These are phyloP conservation scores for Ptychoptera albimana DNA, from an alignment of 2,888 invertebrate genomes.

Conservation along the genomic window DNA sequence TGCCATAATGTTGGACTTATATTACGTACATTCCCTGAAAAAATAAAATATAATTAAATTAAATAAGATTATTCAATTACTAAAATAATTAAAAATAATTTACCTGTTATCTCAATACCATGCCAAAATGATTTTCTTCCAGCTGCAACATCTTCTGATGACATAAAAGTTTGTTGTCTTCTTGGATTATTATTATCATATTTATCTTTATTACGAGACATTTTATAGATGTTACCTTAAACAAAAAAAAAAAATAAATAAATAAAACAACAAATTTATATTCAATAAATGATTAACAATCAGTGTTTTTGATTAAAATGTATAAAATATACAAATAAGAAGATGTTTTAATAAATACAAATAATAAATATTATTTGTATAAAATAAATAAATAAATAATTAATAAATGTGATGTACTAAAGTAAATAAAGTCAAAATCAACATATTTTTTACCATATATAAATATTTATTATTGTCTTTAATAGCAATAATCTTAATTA, in stretches of 20 bases:
- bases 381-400: too few species aligned
- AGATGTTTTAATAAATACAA: too few species aligned
- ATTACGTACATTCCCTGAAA: conserved; percentile 81
- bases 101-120: conserved; percentile 73
- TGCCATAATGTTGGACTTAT: conserved; percentile 85
- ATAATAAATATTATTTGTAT: too few species aligned
- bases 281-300: too few species aligned
- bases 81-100: background rate
- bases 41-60: conserved; percentile 29
- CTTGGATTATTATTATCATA: conserved; percentile 66
- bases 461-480: too few species aligned
- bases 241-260: background rate
- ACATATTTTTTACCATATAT: too few species aligned
- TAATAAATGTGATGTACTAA: too few species aligned
- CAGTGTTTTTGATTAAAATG: too few species aligned
- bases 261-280: background rate
- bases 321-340: too few species aligned
- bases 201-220: conserved; percentile 76
- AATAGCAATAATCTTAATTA: too few species aligned
- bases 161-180: conserved; percentile 81
- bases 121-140: conserved; percentile 90
- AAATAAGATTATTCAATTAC: background rate
- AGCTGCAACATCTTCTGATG: conserved; percentile 78
- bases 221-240: conserved; percentile 30
- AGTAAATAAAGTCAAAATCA: too few species aligned